Conservation (phyloP, 2,797 vertebrate species). For the Strix occidentalis region DNA sequence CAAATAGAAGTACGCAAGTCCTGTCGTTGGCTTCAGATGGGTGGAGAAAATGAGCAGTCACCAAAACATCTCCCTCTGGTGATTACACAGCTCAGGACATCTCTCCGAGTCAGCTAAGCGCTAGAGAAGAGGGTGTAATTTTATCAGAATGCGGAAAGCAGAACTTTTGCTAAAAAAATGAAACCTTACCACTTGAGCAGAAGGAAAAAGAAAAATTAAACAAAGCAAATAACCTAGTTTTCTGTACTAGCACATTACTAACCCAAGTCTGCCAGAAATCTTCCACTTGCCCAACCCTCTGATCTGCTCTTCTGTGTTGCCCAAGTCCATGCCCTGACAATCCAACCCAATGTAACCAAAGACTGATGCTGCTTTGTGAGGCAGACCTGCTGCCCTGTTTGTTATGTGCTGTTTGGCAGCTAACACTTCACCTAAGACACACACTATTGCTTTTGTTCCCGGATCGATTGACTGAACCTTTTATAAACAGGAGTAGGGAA, state of each 20-base stretch:
- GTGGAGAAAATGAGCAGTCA: not conserved
- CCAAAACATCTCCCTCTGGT: not conserved
- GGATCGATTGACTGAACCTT: constrained; percentile 59
- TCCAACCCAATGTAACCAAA: not conserved
- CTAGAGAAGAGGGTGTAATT: not conserved
- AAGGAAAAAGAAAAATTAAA: not conserved
- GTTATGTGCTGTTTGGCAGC: constrained; percentile 26
- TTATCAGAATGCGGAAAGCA: not conserved
- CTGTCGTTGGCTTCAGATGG: not conserved
- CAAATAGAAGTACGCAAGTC: not conserved
- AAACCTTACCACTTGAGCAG: not conserved
- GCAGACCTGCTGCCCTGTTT: constrained; percentile 33
- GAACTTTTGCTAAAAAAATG: rapidly evolving
- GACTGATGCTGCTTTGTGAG: not conserved
- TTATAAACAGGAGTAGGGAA: constrained; percentile 55
- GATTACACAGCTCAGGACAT: not conserved
- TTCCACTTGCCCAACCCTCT: not conserved
- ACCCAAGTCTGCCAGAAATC: not conserved
- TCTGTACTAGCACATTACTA: not conserved
- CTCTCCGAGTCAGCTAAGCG: not conserved
- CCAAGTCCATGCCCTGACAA: not conserved
- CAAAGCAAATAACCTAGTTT: not conserved
- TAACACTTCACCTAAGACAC: constrained; percentile 47
- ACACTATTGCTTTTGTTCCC: constrained; percentile 46
- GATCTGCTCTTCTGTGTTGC: not conserved